Base-by-base conservation (phyloP, 2,113 vertebrate genomes). In the Gorsachius goisagi region DNA sequence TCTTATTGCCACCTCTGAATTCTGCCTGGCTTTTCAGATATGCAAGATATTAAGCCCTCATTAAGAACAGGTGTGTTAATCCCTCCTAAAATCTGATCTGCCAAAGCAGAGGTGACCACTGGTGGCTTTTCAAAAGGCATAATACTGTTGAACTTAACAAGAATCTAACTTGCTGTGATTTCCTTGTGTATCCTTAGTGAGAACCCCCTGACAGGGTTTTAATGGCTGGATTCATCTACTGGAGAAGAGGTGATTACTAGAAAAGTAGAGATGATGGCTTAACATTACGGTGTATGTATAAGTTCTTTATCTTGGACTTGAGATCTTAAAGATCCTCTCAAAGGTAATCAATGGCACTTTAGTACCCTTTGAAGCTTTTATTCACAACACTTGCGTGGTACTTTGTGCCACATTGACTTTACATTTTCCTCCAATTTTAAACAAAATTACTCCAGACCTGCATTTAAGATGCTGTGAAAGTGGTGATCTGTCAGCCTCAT, bases 271-370 rank as follows among this genome's bases (percentile, higher is more conserved):
- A 88, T 95, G 95, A 88, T 91, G 50, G 89, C 69, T 94, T 89
- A 89, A 91, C 84, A 72, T 76, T 91, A 91, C 69, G 55, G 71
- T 21, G 28, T 32, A 60, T 68, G 12, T 85, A 28, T 41, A 76
- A 87, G 77, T 73, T 62, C 88, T 92, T 96, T 91, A 85, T 85
- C 73, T 85, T 35, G 67, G 93, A 67, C 78, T 89, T 45, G 53
- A 94, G 84, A 93, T 80, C 28, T 95, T 91, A 88, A 92, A 95
- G 91, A 89, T 71, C 71, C 81, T 91, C 91, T 97, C 91, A 91
- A 88, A 96, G 81, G 84, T 89, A 97, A 97, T 95, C 94, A 94
- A 93, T 95, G 95, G 66, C 87, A 95, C 97, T 97, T 97, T 90
- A 95, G 90, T 92, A 66, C 53, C 66, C 90, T 95, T 95, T 96